Percentiles rank a stretch among this genome's conserved stretches.
These are phyloP conservation scores for Coccyzus lansbergi DNA, from an alignment of 2,797 vertebrate species.

Conservation along the genomic window DNA sequence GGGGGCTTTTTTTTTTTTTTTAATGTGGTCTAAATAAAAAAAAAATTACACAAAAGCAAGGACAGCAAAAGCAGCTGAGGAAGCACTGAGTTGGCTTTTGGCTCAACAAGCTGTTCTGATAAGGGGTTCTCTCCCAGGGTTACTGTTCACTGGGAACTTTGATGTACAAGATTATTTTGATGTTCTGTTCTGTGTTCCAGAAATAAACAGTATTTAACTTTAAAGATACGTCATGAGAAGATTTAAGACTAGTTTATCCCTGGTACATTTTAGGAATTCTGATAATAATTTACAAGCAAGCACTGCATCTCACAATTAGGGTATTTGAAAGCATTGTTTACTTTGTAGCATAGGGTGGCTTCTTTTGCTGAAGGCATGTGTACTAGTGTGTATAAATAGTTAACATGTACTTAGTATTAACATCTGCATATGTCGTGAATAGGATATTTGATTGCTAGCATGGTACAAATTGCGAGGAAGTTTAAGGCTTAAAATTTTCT, in stretches of 20 bases:
- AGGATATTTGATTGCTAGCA: background rate
- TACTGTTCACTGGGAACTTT: background rate
- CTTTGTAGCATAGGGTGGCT: background rate
- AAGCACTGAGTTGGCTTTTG: background rate
- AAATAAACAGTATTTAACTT: conserved; percentile 1
- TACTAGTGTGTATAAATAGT: background rate
- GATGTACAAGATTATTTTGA: background rate
- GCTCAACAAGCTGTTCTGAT: background rate
- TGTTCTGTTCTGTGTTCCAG: background rate
- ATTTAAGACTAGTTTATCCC: background rate
- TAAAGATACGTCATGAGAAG: background rate
- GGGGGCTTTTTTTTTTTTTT: background rate
- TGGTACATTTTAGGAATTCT: conserved; percentile 3
- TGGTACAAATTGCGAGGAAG: conserved; percentile 40
- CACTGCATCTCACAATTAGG: background rate
- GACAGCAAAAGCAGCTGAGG: background rate
- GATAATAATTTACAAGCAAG: background rate
- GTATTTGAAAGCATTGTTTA: background rate
- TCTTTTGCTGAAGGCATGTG: background rate
- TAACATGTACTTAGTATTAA: background rate
- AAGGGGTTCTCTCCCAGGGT: background rate
- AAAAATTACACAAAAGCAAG: background rate
- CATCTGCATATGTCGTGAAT: background rate
- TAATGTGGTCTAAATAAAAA: background rate
- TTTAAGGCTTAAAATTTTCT: conserved; percentile 20